Evolutionary conservation across 2,888 invertebrate species (phyloP).

Genomic region (Callyntrura sp.): DNA sequence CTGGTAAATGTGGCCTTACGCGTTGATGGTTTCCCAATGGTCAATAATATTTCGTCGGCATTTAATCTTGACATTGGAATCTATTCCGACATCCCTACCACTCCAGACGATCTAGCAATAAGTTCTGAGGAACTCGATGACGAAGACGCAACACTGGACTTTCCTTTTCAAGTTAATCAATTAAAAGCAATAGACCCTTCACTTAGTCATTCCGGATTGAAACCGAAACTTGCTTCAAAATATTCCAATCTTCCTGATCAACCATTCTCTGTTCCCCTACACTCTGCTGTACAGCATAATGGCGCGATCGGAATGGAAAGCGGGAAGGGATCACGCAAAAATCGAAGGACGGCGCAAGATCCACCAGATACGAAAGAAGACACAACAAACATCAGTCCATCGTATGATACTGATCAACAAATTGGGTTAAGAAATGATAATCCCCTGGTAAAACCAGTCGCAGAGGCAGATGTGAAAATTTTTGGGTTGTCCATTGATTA

Average conservation of each 20-base stretch:
- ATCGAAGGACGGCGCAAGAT: conserved; percentile 16
- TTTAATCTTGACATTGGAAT: neutral
- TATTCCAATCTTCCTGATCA: neutral
- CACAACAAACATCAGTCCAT: no score
- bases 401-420: no score
- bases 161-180: neutral
- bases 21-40: conserved; percentile 46
- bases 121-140: conserved; percentile 66
- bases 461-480: conserved; percentile 54
- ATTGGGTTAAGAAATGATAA: neutral
- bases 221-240: neutral
- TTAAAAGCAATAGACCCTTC: conserved; percentile 13
- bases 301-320: neutral
- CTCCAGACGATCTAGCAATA: conserved; percentile 59
- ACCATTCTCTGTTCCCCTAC: neutral
- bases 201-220: conserved; percentile 40
- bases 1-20: conserved; percentile 57
- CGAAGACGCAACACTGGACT: conserved; percentile 31
- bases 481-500: conserved; percentile 78
- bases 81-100: neutral
- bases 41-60: conserved; percentile 33
- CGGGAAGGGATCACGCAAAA: neutral
- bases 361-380: neutral
- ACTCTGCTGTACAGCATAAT: neutral
- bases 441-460: neutral